Percentiles rank a stretch among this genome's conserved stretches.
phyloP scores from a whole-genome alignment of 2,888 invertebrate species.

The Pardosa pseudoannulata region DNA sequence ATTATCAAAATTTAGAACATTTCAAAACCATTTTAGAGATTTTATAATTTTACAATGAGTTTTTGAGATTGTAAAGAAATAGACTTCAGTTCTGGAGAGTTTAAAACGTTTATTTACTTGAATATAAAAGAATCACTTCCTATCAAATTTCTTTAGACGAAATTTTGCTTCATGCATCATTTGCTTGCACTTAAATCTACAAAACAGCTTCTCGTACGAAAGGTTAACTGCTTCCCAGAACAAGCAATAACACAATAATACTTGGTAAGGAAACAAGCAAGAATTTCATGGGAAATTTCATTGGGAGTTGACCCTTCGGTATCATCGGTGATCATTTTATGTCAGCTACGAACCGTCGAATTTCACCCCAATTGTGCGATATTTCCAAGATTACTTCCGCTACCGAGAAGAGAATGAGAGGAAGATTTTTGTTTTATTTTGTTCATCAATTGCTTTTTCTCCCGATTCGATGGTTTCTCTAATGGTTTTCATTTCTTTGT shows the following conservation, averaged over 20 bases:
- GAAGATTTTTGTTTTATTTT: not conserved
- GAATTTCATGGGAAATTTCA: constrained; percentile 1
- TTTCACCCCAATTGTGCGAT: not conserved
- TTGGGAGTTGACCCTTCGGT: not conserved
- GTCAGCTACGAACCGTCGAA: not conserved
- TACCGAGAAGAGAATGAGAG: not conserved
- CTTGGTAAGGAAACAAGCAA: not conserved
- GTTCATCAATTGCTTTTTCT: not conserved
- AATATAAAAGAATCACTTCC: too few relatives aligned
- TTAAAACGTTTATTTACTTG: too few relatives aligned
- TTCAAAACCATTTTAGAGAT: too few relatives aligned
- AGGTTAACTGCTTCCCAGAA: not conserved
- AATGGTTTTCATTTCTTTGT: not conserved
- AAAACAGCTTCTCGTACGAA: not conserved
- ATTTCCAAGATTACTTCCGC: not conserved
- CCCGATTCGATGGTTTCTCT: not conserved
- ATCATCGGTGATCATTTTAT: not conserved
- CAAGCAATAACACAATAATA: not conserved
- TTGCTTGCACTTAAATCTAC: too few relatives aligned
- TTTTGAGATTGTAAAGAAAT: too few relatives aligned
- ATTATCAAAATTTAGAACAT: too few relatives aligned
- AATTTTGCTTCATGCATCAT: too few relatives aligned
- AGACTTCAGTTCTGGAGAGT: too few relatives aligned
- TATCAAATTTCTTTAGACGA: too few relatives aligned
- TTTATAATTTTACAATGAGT: too few relatives aligned